These are phyloP conservation scores for Eleutherodactylus coqui DNA, from an alignment of 2,797 vertebrate species.

Conservation along the genomic window DNA sequence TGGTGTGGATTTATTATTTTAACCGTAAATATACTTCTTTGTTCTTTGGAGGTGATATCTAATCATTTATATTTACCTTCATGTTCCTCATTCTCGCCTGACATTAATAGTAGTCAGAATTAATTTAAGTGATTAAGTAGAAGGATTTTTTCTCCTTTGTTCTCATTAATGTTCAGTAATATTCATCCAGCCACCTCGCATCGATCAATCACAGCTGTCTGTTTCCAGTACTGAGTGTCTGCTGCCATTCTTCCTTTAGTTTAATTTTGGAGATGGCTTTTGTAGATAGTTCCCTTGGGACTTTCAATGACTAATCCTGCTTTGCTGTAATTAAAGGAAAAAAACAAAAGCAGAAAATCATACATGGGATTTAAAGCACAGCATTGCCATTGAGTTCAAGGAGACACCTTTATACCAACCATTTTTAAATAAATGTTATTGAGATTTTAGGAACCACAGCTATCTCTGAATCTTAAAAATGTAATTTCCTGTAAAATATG, in stretches of 20 bases:
- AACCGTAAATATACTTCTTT: conserved; percentile 16
- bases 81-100: conserved; percentile 53
- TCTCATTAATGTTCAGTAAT: conserved; percentile 61
- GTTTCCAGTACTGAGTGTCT: conserved; percentile 68
- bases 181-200: conserved; percentile 68
- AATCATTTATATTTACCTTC: conserved; percentile 46
- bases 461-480: conserved; percentile 12
- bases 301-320: conserved; percentile 86
- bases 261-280: conserved; percentile 79
- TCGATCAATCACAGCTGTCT: conserved; percentile 69
- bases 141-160: conserved; percentile 62
- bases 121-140: conserved; percentile 67
- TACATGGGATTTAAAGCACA: conserved; percentile 90
- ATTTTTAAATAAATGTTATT: neutral
- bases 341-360: conserved; percentile 78
- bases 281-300: conserved; percentile 76
- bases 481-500: conserved; percentile 31
- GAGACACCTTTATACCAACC: conserved; percentile 78
- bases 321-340: conserved; percentile 91
- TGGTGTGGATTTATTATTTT: conserved; percentile 24
- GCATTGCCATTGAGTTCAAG: conserved; percentile 84
- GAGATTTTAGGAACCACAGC: neutral
- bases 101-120: conserved; percentile 38
- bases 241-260: conserved; percentile 76
- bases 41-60: conserved; percentile 13